A percentile compares a stretch with the other conserved stretches of the same genome.
Conservation (phyloP, 2,888 invertebrate species). For the Liodrosophila aerea region DNA sequence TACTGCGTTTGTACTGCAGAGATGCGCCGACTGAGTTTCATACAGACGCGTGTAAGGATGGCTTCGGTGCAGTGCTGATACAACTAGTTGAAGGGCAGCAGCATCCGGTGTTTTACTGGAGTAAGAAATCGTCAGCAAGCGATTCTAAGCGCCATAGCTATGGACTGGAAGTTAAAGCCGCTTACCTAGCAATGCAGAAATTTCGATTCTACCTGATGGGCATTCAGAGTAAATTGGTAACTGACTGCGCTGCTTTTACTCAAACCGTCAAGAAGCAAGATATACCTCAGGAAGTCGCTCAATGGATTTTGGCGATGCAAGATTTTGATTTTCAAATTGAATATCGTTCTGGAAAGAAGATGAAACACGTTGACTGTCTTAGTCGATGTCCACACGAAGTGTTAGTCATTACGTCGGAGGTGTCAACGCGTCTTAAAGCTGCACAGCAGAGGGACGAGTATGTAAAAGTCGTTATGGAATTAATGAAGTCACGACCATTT, state of each 20-base stretch:
- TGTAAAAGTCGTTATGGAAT: no score
- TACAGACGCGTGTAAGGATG: conserved; percentile 46
- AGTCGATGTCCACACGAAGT: neutral
- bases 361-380: conserved; percentile 3
- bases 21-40: conserved; percentile 41
- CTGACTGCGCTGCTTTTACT: conserved; percentile 1
- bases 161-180: conserved; percentile 55
- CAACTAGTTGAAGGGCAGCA: conserved; percentile 25
- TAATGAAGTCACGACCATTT: no score
- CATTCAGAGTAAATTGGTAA: conserved; percentile 15
- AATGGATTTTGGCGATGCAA: neutral
- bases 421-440: neutral
- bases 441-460: neutral
- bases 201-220: no score
- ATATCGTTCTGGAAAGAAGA: conserved; percentile 1
- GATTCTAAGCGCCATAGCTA: conserved; percentile 36
- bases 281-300: neutral
- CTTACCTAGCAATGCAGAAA: conserved; percentile 52
- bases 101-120: conserved; percentile 30
- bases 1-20: conserved; percentile 30
- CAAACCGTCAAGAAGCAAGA: neutral
- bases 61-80: conserved; percentile 35
- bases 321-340: conserved; percentile 9
- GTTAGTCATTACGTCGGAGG: neutral
- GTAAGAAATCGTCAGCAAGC: conserved; percentile 16